Percentiles rank a stretch among this genome's conserved stretches.
phyloP scores from a whole-genome alignment of 2,113 vertebrate genomes.

The Andinoacara biseriatus region DNA sequence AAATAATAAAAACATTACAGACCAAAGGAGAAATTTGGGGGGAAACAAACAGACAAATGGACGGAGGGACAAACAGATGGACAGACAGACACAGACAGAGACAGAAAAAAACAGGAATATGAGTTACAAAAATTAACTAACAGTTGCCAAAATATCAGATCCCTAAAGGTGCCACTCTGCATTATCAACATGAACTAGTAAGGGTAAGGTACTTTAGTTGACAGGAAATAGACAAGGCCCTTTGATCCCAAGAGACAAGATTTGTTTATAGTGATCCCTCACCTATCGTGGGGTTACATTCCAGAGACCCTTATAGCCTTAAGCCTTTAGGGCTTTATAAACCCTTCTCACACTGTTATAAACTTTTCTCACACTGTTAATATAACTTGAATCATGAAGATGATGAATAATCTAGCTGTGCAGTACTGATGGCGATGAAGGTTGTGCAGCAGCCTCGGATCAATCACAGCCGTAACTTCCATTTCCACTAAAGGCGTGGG shows the following conservation, averaged over 20 bases:
- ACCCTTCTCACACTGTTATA: no score
- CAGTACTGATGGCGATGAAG: no score
- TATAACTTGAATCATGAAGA: no score
- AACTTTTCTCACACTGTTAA: no score
- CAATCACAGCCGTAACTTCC: no score
- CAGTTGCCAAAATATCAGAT: conserved; percentile 51
- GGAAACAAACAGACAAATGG: conserved; percentile 67
- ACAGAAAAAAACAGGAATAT: conserved; percentile 78
- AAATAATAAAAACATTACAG: conserved; percentile 57
- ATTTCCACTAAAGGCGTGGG: no score
- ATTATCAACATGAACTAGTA: conserved; percentile 34
- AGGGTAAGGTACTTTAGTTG: conserved; percentile 22
- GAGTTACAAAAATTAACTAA: conserved; percentile 72
- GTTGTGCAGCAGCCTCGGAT: no score
- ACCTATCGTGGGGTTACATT: no score
- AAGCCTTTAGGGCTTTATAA: no score
- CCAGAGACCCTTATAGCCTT: no score
- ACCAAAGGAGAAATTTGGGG: conserved; percentile 66
- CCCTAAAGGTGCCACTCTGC: conserved; percentile 30
- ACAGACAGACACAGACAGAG: conserved; percentile 70
- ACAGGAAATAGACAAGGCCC: conserved; percentile 20
- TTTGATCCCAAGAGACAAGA: not conserved
- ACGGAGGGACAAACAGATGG: conserved; percentile 69
- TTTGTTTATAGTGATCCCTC: no score
- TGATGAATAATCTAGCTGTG: no score